Evolutionary conservation across 2,113 vertebrate species (phyloP).

Genomic region (Phaethornis superciliosus): DNA sequence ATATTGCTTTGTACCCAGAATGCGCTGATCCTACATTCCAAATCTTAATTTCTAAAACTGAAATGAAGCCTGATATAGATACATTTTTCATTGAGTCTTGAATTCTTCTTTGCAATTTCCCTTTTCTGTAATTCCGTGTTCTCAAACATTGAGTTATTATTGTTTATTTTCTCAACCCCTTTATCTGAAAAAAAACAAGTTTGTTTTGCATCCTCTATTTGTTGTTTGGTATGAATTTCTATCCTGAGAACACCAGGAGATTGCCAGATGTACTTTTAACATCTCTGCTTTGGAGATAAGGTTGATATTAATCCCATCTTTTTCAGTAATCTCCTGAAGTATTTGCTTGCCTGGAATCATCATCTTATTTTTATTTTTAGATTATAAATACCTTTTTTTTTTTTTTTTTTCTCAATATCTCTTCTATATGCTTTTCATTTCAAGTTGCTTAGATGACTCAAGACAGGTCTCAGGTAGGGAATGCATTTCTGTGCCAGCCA

Average conservation of each 20-base stretch:
- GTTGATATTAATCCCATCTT: slow-evolving; percentile 8
- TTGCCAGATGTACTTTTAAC: slow-evolving; percentile 26
- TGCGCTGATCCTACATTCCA: background rate
- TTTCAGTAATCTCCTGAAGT: slow-evolving; percentile 8
- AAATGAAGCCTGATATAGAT: background rate
- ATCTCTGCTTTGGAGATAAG: background rate
- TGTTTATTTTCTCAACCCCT: background rate
- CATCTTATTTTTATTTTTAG: background rate
- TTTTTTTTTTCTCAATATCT: background rate
- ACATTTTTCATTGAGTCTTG: background rate
- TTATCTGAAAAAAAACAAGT: background rate
- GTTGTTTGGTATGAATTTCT: background rate
- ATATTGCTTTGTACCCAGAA: background rate
- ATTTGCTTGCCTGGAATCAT: slow-evolving; percentile 23
- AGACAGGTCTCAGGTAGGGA: background rate
- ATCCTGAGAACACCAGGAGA: background rate
- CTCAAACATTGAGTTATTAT: background rate
- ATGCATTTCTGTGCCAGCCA: background rate
- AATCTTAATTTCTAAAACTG: slow-evolving; percentile 2
- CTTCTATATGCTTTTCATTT: slow-evolving; percentile 25
- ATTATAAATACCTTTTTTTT: background rate
- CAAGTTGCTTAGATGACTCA: slow-evolving; percentile 1
- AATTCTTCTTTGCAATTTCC: background rate
- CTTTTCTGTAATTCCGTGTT: background rate
- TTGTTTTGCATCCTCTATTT: background rate